phyloP scores from a whole-genome alignment of 2,888 invertebrate species.

The Heliconius erato region DNA sequence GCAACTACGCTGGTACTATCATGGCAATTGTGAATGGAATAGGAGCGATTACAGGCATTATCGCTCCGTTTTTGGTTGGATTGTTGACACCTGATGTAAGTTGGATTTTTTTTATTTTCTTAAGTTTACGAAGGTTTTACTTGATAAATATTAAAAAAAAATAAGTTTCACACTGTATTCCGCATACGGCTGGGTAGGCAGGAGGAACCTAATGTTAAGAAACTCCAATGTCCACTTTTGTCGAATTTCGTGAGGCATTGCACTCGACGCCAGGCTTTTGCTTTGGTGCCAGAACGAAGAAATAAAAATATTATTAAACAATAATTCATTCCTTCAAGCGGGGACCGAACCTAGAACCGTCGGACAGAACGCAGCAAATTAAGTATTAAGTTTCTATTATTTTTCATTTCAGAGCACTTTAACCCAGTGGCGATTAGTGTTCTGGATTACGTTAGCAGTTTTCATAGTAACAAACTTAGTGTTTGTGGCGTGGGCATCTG shows the following conservation, averaged over 20 bases:
- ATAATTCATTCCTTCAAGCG: too few relatives aligned
- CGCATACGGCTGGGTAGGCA: too few relatives aligned
- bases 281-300: too few relatives aligned
- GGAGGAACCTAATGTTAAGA: too few relatives aligned
- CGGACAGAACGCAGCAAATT: too few relatives aligned
- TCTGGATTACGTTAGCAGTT: conserved; percentile 92
- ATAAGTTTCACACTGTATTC: too few relatives aligned
- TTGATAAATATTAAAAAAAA: not conserved
- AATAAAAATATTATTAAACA: too few relatives aligned
- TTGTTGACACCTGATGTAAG: conserved; percentile 88
- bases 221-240: too few relatives aligned
- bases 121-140: not conserved
- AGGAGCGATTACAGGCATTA: conserved; percentile 89
- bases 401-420: conserved; percentile 82
- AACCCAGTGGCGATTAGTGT: conserved; percentile 91
- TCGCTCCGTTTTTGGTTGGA: conserved; percentile 89
- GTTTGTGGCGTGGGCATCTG: conserved; percentile 91
- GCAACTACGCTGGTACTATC: conserved; percentile 88
- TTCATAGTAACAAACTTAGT: conserved; percentile 90
- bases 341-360: too few relatives aligned
- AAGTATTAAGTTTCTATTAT: not conserved
- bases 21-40: conserved; percentile 90
- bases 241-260: too few relatives aligned
- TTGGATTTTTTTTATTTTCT: conserved; percentile 51
- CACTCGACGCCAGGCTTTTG: too few relatives aligned